Evolutionary conservation across 2,797 vertebrate genomes (phyloP), one percentile per base, ranked within the genome.

Genomic region (Myotis daubentonii): DNA sequence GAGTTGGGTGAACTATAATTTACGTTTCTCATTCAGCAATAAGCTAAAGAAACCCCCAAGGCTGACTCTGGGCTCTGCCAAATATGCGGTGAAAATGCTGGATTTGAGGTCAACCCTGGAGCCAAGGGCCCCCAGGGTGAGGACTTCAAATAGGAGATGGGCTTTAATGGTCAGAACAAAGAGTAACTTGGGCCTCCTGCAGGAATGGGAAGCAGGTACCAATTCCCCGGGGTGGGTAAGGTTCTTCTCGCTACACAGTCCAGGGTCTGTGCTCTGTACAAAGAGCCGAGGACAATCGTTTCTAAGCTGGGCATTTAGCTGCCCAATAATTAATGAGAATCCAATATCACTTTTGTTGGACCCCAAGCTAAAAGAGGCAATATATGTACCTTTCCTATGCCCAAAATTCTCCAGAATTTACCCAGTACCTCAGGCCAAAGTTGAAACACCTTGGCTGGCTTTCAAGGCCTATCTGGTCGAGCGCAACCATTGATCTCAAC

Each of bases 301-400:
- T 94, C 87, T 81, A 87, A 74, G 92, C 84, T 91, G 62, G 72
- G 75, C 38, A 0, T 81, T 51, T 53, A 70, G 87, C 57, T 84
- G 83, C 94, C 96, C 68, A 68, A 96, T 85, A 82, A 93, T 91
- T 90, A 94, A 96, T 81, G 93, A 95, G 89, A 93, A 94, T 93
- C 84, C 87, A 96, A 81, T 87, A 91, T 62, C 83, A 91, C 88
- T 94, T 96, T 96, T 94, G 93, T 96, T 75, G 65, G 75, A 86
- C 41, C 87, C 41, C n/a, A 83, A 88, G 81, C 60, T 92, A 70
- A 86, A 87, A 90, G 78, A 94, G 57, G 82, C 33, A 89, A 93
- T 36, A 41, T 22, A 62, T 55, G 47, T 3, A 25, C 55, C 38
- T 81, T 6, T 82, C 70, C 62, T 68, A 28, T 1, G 75, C 55